Percentiles rank a stretch among this genome's conserved stretches.
These are phyloP conservation scores for Acanthisitta chloris DNA, from an alignment of 2,113 vertebrate genomes.

Conservation along the genomic window DNA sequence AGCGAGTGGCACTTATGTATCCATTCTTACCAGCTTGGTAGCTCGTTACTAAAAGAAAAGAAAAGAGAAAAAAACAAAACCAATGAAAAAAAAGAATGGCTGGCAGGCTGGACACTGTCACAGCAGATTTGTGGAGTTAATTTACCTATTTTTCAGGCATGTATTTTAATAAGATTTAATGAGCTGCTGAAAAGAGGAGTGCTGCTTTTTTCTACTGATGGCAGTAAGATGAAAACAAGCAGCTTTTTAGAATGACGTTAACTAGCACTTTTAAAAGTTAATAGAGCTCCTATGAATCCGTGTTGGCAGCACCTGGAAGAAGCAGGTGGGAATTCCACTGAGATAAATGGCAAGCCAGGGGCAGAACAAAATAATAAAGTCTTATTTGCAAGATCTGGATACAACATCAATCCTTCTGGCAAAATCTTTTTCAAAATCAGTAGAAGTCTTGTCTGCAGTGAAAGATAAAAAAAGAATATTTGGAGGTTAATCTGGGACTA, in stretches of 20 bases:
- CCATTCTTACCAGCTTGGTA: not conserved
- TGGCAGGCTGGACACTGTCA: conserved; percentile 12
- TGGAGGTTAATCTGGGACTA: not conserved
- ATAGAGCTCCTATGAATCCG: not conserved
- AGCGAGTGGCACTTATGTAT: not conserved
- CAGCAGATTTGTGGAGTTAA: conserved; percentile 7
- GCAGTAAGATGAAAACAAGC: conserved; percentile 33
- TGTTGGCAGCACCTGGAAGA: conserved; percentile 42
- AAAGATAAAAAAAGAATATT: not conserved
- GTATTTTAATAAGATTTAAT: conserved; percentile 51
- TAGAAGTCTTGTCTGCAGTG: not conserved
- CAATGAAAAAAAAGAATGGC: not conserved
- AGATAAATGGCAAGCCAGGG: not conserved
- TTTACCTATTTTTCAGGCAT: conserved; percentile 18
- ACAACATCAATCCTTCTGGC: not conserved
- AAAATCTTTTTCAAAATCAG: not conserved
- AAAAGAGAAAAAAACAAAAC: fast-evolving
- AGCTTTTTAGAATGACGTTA: not conserved
- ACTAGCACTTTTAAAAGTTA: conserved; percentile 21
- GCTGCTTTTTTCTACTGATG: not conserved
- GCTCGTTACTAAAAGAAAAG: fast-evolving
- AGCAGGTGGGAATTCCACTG: conserved; percentile 42
- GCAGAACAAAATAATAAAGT: not conserved
- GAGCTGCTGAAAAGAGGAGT: conserved; percentile 48
- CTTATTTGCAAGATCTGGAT: not conserved